A percentile compares a stretch with the other conserved stretches of the same genome.
phyloP scores from a whole-genome alignment of 1,140 invertebrate genomes.

The Drosophila miranda region DNA sequence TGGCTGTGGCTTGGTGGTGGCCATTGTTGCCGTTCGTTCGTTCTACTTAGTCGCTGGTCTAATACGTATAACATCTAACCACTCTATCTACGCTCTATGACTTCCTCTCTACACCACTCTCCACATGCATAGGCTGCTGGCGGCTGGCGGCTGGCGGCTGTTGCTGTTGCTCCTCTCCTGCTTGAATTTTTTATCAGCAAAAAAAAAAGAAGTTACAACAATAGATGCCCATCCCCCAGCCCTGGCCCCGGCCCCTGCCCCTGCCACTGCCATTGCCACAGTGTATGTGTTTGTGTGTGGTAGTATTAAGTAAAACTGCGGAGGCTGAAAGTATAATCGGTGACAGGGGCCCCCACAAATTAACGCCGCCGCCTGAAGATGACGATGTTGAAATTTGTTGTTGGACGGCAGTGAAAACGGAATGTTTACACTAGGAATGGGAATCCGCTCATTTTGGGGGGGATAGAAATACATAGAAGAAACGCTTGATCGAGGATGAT shows the following conservation, averaged over 20 bases:
- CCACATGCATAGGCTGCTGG: constrained; percentile 6
- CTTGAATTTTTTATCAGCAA: constrained; percentile 47
- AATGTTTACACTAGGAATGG: constrained; percentile 28
- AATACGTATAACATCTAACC: constrained; percentile 39
- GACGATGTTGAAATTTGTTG: constrained; percentile 48
- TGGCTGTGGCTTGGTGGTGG: constrained; percentile 11
- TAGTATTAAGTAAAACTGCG: constrained; percentile 3
- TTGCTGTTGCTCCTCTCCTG: constrained; percentile 33
- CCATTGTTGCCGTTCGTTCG: constrained; percentile 54
- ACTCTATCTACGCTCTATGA: constrained; percentile 58
- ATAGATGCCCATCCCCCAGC: constrained; percentile 2
- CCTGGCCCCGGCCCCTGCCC: too few species aligned
- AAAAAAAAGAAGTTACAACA: constrained; percentile 44
- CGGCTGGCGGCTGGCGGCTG: background rate
- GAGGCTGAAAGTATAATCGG: constrained; percentile 37
- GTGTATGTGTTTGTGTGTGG: background rate
- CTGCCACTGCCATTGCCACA: too few species aligned
- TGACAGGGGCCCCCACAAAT: constrained; percentile 52
- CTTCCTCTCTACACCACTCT: constrained; percentile 49
- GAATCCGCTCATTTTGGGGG: constrained; percentile 28
- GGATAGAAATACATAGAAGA: background rate
- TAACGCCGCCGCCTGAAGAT: constrained; percentile 36
- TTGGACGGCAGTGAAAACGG: constrained; percentile 39
- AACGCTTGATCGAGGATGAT: constrained; percentile 10
- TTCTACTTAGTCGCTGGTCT: constrained; percentile 72